These are phyloP conservation scores for Petaurus breviceps DNA, from an alignment of 2,113 vertebrate genomes.

Conservation along the genomic window DNA sequence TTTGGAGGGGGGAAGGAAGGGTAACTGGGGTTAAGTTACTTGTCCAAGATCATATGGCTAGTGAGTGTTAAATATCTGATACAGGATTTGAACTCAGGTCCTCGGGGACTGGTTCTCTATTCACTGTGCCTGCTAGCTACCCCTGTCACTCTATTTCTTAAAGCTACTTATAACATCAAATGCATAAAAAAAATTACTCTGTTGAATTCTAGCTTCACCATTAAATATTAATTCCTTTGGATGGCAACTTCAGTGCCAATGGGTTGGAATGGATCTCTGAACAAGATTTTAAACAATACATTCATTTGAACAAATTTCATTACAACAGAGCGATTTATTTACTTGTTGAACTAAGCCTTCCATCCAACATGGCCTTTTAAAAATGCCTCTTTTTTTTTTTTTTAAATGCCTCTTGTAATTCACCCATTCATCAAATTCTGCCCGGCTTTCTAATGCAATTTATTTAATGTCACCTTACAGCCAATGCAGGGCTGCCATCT, in stretches of 20 bases:
- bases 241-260: background rate
- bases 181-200: background rate
- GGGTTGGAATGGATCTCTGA: background rate
- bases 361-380: background rate
- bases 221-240: background rate
- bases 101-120: no score
- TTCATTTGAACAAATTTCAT: background rate
- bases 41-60: no score
- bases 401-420: background rate
- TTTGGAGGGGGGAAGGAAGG: no score
- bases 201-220: background rate
- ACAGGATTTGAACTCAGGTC: no score
- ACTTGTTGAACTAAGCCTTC: background rate
- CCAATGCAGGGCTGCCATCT: background rate
- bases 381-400: background rate
- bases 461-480: background rate
- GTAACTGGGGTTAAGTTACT: no score
- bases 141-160: background rate
- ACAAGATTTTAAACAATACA: background rate
- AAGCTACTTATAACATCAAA: background rate
- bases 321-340: background rate
- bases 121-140: no score
- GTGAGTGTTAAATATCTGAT: no score
- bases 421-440: background rate
- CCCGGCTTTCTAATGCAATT: background rate